Conservation (phyloP, 2,888 invertebrate species). For the Aleiodes leptofemur region DNA sequence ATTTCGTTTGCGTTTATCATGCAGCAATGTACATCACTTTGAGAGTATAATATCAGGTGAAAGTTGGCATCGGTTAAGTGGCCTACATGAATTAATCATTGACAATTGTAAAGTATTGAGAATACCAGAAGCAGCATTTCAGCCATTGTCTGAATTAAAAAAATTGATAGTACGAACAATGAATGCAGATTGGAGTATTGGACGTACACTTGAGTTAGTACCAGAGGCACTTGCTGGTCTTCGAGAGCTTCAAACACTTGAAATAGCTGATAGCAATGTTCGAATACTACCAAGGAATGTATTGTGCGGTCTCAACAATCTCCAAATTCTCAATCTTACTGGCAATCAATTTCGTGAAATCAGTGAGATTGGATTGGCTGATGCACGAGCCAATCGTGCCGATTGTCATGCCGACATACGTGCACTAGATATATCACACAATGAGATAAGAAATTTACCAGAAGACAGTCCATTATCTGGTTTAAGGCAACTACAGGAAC, state of each 20-base stretch:
- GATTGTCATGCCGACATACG: slow-evolving; percentile 81
- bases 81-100: slow-evolving; percentile 85
- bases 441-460: slow-evolving; percentile 84
- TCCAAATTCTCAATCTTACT: slow-evolving; percentile 90
- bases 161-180: slow-evolving; percentile 86
- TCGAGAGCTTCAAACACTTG: slow-evolving; percentile 86
- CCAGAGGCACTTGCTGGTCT: slow-evolving; percentile 85
- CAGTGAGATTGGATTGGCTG: slow-evolving; percentile 84
- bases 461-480: slow-evolving; percentile 86
- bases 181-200: slow-evolving; percentile 87
- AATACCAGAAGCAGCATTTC: slow-evolving; percentile 86
- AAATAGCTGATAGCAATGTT: slow-evolving; percentile 90
- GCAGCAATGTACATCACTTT: slow-evolving; percentile 86
- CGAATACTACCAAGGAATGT: slow-evolving; percentile 86
- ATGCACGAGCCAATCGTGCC: slow-evolving; percentile 74
- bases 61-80: slow-evolving; percentile 84
- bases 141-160: slow-evolving; percentile 87
- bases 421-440: slow-evolving; percentile 87
- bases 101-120: slow-evolving; percentile 88
- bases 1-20: slow-evolving; percentile 84
- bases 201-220: slow-evolving; percentile 85
- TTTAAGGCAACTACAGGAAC: slow-evolving; percentile 85
- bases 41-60: slow-evolving; percentile 86
- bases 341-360: slow-evolving; percentile 88
- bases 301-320: slow-evolving; percentile 87